These are phyloP conservation scores for Pampus argenteus DNA, from an alignment of 2,797 vertebrate species.

Conservation along the genomic window DNA sequence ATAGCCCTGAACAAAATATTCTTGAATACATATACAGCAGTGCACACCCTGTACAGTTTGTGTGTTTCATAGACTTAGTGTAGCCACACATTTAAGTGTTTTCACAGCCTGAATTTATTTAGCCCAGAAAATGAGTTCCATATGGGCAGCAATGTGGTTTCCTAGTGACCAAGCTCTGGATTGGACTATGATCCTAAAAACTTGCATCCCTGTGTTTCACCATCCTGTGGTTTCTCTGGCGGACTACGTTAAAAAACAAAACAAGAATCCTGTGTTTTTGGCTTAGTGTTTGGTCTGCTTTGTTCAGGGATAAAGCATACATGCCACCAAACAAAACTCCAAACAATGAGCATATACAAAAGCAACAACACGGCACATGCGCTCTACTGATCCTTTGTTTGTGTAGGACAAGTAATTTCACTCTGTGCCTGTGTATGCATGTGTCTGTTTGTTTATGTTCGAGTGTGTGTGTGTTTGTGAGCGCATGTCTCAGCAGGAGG, in stretches of 20 bases:
- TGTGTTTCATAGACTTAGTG: conserved; percentile 56
- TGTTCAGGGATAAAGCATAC: conserved; percentile 77
- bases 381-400: conserved; percentile 74
- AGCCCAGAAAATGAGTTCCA: conserved; percentile 56
- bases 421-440: conserved; percentile 47
- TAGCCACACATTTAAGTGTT: conserved; percentile 58
- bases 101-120: conserved; percentile 69
- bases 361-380: conserved; percentile 61
- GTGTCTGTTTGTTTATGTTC: conserved; percentile 45
- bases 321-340: conserved; percentile 69
- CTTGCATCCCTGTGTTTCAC: conserved; percentile 46
- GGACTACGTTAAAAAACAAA: conserved; percentile 57
- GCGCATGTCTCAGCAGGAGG: conserved; percentile 62
- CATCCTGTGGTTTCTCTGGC: conserved; percentile 56
- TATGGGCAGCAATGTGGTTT: conserved; percentile 62
- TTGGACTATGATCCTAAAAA: conserved; percentile 70
- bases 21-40: conserved; percentile 53
- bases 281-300: conserved; percentile 66
- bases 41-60: conserved; percentile 41
- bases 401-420: conserved; percentile 66
- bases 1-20: conserved; percentile 38
- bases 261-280: conserved; percentile 55
- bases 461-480: conserved; percentile 41
- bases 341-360: conserved; percentile 77
- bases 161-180: conserved; percentile 55